These are phyloP conservation scores for Miltochrista miniata DNA, from an alignment of 2,888 invertebrate genomes.

Conservation along the genomic window DNA sequence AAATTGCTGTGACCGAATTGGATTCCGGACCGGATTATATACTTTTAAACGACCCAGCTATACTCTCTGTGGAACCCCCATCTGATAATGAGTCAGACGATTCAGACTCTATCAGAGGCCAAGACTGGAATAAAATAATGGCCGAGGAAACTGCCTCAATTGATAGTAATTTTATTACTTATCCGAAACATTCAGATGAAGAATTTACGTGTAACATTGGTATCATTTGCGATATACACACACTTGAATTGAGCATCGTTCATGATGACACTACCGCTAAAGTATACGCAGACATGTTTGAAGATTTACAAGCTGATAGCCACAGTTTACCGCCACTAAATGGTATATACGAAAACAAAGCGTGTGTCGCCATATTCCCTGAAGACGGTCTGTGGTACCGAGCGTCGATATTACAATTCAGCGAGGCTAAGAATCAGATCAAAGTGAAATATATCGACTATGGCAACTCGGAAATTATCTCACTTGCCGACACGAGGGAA, in stretches of 20 bases:
- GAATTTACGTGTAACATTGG: conserved; percentile 62
- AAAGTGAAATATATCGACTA: conserved; percentile 90
- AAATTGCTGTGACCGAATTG: conserved; percentile 29
- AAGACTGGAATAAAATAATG: conserved; percentile 62
- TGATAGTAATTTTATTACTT: conserved; percentile 45
- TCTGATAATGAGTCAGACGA: conserved; percentile 48
- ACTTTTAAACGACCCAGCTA: conserved; percentile 42
- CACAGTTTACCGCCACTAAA: conserved; percentile 66
- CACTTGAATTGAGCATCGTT: conserved; percentile 62
- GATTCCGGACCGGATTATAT: conserved; percentile 66
- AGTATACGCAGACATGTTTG: conserved; percentile 74
- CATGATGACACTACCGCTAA: conserved; percentile 63
- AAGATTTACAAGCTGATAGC: conserved; percentile 75
- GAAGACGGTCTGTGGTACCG: conserved; percentile 89
- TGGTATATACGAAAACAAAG: conserved; percentile 73
- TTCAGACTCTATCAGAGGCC: conserved; percentile 41
- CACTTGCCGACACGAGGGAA: conserved; percentile 70
- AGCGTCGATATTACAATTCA: conserved; percentile 83
- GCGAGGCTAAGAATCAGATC: conserved; percentile 66
- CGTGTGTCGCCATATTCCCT: conserved; percentile 85
- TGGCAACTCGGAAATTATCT: conserved; percentile 85
- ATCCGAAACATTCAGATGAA: conserved; percentile 39
- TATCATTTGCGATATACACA: conserved; percentile 56
- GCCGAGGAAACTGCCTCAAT: conserved; percentile 47
- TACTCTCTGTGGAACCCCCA: not conserved